Conservation (phyloP, 37 sponge, comb jelly and placozoan genomes). For the Geodia barretti region DNA sequence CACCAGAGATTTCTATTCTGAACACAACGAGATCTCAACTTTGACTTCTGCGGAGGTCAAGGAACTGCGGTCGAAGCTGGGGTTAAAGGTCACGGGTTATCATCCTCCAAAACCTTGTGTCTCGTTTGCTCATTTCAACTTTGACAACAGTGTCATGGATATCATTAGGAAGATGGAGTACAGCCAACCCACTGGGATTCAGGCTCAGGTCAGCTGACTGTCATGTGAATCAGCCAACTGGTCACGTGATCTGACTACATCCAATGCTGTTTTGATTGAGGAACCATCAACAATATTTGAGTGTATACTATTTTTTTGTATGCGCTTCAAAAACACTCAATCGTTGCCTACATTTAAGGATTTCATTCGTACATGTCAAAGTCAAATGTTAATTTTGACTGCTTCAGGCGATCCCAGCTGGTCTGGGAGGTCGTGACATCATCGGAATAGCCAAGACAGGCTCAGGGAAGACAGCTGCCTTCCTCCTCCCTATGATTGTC, state of each 20-base stretch:
- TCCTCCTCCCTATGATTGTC: conserved; percentile 87
- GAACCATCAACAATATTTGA: too few relatives aligned
- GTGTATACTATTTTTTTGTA: too few relatives aligned
- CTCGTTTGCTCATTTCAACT: conserved; percentile 95
- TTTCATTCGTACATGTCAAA: too few relatives aligned
- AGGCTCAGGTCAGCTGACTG: conserved; percentile 73
- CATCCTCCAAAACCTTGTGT: conserved; percentile 80
- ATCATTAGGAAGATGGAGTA: conserved; percentile 89
- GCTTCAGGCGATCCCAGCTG: conserved; percentile 84
- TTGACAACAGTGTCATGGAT: conserved; percentile 74
- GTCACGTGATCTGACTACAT: background rate
- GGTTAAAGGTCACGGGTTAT: conserved; percentile 83
- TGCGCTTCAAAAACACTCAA: too few relatives aligned
- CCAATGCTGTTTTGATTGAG: too few relatives aligned
- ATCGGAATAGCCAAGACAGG: conserved; percentile 98
- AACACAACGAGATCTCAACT: conserved; percentile 69
- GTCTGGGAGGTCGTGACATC: conserved; percentile 87
- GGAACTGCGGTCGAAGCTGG: conserved; percentile 80
- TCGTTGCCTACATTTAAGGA: too few relatives aligned
- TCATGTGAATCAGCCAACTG: background rate
- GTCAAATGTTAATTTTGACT: too few relatives aligned
- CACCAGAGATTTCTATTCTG: conserved; percentile 86
- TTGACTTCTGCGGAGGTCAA: conserved; percentile 54
- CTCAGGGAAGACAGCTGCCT: conserved; percentile 96
- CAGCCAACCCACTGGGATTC: conserved; percentile 92